These are phyloP conservation scores for Tetrapedia diversipes DNA, from an alignment of 2,888 invertebrate species.

Conservation along the genomic window DNA sequence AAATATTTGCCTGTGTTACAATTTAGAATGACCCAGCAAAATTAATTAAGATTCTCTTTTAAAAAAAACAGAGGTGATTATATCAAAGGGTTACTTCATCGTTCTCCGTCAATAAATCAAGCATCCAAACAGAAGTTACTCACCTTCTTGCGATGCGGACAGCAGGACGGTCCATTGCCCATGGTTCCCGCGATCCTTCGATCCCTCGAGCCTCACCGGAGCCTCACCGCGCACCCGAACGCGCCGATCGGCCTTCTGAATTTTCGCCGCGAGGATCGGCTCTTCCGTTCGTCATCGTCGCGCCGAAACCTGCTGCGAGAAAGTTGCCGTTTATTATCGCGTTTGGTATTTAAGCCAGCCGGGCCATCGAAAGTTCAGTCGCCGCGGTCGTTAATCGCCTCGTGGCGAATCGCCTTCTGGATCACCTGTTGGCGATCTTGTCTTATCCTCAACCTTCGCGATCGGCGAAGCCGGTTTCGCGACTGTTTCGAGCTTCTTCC, in stretches of 20 bases:
- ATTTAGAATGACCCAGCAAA: too few relatives aligned
- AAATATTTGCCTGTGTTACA: too few relatives aligned
- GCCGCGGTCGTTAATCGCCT: slow-evolving; percentile 8
- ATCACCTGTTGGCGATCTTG: background rate
- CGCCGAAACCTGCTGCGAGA: slow-evolving; percentile 60
- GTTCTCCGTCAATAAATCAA: too few relatives aligned
- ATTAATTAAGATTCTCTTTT: too few relatives aligned
- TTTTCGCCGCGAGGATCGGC: slow-evolving; percentile 41
- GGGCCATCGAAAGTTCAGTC: slow-evolving; percentile 24
- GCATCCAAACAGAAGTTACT: too few relatives aligned
- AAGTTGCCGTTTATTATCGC: slow-evolving; percentile 56
- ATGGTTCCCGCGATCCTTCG: slow-evolving; percentile 45
- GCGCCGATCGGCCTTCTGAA: slow-evolving; percentile 31
- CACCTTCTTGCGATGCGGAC: slow-evolving; percentile 63
- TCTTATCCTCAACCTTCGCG: background rate
- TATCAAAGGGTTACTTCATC: too few relatives aligned
- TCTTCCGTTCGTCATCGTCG: slow-evolving; percentile 51
- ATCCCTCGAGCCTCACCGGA: background rate
- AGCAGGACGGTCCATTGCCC: slow-evolving; percentile 64
- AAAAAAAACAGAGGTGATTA: too few relatives aligned
- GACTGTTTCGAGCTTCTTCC: background rate
- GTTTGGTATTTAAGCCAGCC: slow-evolving; percentile 46
- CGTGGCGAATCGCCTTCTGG: background rate
- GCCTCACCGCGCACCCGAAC: slow-evolving; percentile 7
- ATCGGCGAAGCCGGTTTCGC: background rate